These are phyloP conservation scores for Catharus minimus DNA, from an alignment of 2,113 vertebrate species.

Conservation along the genomic window DNA sequence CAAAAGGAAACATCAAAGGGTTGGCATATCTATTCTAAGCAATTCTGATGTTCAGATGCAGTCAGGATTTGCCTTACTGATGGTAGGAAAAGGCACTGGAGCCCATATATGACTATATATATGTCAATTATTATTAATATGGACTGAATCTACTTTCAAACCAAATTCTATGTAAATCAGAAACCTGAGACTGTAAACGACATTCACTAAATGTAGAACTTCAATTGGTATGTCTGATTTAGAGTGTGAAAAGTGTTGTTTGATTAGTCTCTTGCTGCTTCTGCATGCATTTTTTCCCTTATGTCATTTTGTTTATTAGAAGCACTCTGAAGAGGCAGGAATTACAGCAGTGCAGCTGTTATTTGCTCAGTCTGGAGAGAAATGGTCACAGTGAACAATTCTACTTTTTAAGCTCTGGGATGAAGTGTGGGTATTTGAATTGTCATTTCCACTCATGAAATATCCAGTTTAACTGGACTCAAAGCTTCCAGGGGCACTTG, in stretches of 20 bases:
- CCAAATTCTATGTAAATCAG: neutral
- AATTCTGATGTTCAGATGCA: neutral
- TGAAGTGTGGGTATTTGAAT: neutral
- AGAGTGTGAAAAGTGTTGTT: neutral
- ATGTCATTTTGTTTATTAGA: neutral
- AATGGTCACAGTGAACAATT: neutral
- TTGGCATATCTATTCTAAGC: neutral
- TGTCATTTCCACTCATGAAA: neutral
- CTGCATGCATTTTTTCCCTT: neutral
- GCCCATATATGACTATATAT: neutral
- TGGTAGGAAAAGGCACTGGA: neutral
- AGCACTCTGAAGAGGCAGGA: neutral
- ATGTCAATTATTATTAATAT: neutral
- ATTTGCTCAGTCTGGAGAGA: neutral
- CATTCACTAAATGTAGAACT: neutral
- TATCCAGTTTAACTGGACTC: neutral
- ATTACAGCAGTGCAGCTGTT: neutral
- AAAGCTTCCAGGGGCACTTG: neutral
- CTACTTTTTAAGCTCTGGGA: neutral
- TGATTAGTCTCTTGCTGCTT: neutral
- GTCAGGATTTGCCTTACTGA: neutral
- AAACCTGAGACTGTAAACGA: neutral
- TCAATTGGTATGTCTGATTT: neutral
- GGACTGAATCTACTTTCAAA: neutral
- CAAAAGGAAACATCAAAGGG: neutral